Evolutionary conservation across 2,113 vertebrate species (phyloP).

Genomic region (Oryzias celebensis): DNA sequence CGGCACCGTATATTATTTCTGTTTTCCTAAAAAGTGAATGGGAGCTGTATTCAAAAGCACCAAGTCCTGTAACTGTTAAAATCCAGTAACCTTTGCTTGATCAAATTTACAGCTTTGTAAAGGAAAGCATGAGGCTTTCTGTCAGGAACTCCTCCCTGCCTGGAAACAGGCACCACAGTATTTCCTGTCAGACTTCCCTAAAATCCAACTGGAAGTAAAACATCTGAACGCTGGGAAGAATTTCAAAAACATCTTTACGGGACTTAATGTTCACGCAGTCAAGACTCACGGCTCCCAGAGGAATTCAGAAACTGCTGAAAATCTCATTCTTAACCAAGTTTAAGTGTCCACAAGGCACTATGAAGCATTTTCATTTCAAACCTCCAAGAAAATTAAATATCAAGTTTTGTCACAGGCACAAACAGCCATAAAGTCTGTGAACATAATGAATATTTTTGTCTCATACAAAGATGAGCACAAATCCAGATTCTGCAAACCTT

Average conservation of each 20-base stretch:
- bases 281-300: neutral
- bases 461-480: too few relatives aligned
- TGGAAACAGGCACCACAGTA: neutral
- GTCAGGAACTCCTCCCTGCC: neutral
- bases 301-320: neutral
- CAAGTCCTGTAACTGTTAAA: neutral
- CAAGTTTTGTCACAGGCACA: too few relatives aligned
- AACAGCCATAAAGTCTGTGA: too few relatives aligned
- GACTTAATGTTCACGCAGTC: too few relatives aligned
- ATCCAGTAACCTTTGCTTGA: neutral
- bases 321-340: neutral
- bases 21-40: neutral
- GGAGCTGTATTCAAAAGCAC: neutral
- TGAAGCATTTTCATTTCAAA: too few relatives aligned
- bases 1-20: neutral
- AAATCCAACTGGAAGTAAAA: neutral
- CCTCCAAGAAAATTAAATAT: too few relatives aligned
- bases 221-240: neutral
- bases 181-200: neutral
- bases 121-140: neutral
- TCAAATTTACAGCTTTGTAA: neutral
- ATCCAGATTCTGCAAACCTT: too few relatives aligned
- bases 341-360: too few relatives aligned
- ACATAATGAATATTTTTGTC: too few relatives aligned
- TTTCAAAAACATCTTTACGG: neutral